Evolutionary conservation across 2,888 invertebrate genomes (phyloP).

Genomic region (Acanthococcus lagerstroemiae): DNA sequence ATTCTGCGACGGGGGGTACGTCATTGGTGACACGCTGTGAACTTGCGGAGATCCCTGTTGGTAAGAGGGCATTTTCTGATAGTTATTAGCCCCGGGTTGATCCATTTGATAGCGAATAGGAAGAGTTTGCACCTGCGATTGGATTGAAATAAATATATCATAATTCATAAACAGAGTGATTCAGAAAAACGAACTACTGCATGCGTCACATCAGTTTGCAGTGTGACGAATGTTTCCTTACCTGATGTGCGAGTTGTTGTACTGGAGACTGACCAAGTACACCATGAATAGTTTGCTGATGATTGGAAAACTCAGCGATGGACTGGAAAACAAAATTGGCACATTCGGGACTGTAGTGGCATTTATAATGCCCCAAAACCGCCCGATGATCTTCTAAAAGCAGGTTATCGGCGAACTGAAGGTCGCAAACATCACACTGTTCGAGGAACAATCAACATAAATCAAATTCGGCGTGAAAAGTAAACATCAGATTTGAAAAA

Average conservation of each 20-base stretch:
- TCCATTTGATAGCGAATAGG: conserved; percentile 19
- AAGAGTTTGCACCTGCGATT: conserved; percentile 15
- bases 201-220: no score
- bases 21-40: background rate
- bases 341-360: conserved; percentile 42
- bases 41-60: background rate
- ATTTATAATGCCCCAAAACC: conserved; percentile 43
- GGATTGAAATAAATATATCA: background rate
- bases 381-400: conserved; percentile 16
- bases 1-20: background rate
- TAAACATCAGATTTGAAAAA: background rate
- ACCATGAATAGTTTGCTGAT: conserved; percentile 35
- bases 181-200: no score
- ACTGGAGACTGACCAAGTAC: conserved; percentile 41
- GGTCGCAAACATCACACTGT: conserved; percentile 25
- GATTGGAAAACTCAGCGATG: conserved; percentile 35
- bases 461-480: background rate
- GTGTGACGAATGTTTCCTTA: conserved; percentile 33
- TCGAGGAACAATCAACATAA: background rate
- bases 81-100: conserved; percentile 6
- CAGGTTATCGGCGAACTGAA: conserved; percentile 4
- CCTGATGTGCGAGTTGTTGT: conserved; percentile 46
- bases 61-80: background rate
- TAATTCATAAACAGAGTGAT: background rate
- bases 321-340: conserved; percentile 39